A percentile compares a stretch with the other conserved stretches of the same genome.
Evolutionary conservation across 2,888 invertebrate genomes (phyloP).

Genomic region (Heliconius aoede): DNA sequence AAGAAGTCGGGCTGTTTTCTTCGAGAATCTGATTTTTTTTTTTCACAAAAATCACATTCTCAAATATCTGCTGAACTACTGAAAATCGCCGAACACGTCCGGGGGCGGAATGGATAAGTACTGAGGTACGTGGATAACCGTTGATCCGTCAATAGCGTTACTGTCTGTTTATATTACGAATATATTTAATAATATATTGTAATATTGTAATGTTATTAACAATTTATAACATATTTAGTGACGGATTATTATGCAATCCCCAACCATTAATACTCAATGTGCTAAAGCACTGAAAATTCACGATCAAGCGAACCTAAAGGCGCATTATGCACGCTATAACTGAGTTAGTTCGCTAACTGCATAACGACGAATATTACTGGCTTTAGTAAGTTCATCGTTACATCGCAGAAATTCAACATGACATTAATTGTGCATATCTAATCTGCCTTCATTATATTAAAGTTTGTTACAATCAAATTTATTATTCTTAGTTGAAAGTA

Average conservation of each 20-base stretch:
- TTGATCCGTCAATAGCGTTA: too few relatives aligned
- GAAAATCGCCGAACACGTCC: too few relatives aligned
- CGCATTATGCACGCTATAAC: constrained; percentile 2
- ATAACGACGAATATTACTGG: not conserved
- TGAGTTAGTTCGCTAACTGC: constrained; percentile 10
- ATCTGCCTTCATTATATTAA: not conserved
- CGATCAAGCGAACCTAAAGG: constrained; percentile 3
- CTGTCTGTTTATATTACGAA: too few relatives aligned
- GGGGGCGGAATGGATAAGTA: too few relatives aligned
- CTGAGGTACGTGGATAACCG: too few relatives aligned
- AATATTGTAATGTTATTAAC: too few relatives aligned
- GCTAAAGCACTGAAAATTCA: not conserved
- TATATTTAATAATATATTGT: too few relatives aligned
- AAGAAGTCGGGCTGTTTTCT: too few relatives aligned
- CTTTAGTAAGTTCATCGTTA: not conserved
- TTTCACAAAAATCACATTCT: too few relatives aligned
- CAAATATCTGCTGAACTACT: too few relatives aligned
- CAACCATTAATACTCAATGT: not conserved
- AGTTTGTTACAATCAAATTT: not conserved
- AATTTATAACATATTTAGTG: too few relatives aligned
- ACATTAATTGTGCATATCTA: not conserved
- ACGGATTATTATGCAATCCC: not conserved
- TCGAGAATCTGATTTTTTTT: too few relatives aligned
- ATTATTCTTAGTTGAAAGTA: not conserved
- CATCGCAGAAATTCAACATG: not conserved